Percentiles rank a stretch among this genome's conserved stretches.
Conservation (phyloP, 2,888 invertebrate species). For the Dastarcus helophoroides region DNA sequence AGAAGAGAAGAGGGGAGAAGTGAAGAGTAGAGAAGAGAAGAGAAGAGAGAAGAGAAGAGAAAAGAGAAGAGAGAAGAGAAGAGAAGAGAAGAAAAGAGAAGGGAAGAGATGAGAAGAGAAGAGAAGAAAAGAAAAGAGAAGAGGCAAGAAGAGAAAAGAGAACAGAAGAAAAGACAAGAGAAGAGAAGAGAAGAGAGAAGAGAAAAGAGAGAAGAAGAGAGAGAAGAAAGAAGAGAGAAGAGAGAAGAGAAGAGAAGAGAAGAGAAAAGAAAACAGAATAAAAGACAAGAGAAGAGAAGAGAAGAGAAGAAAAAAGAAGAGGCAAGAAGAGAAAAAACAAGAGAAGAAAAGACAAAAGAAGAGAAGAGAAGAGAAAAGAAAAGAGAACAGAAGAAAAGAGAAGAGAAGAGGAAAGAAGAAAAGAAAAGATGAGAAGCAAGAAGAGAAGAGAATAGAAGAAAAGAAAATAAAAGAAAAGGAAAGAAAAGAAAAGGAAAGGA, state of each 20-base stretch:
- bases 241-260: background rate
- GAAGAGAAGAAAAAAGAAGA: no score
- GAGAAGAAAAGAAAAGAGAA: background rate
- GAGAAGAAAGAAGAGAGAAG: background rate
- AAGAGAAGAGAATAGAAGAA: no score
- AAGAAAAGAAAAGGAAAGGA: background rate
- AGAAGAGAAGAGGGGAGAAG: background rate
- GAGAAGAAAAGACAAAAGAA: no score
- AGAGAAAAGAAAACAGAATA: background rate
- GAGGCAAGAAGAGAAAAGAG: no score
- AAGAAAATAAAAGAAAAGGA: no score
- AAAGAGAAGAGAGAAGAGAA: background rate
- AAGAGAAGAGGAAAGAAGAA: background rate
- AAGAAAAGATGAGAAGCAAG: no score
- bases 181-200: background rate
- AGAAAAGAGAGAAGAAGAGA: background rate
- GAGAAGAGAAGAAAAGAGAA: background rate
- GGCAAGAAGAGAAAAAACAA: no score
- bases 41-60: background rate
- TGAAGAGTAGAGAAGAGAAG: background rate
- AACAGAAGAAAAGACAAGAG: no score
- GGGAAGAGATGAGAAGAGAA: background rate
- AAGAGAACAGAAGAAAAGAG: background rate
- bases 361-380: no score
- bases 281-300: no score